Percentiles rank a stretch among this genome's conserved stretches.
Conservation (phyloP, 1,140 invertebrate species). For the Neodiprion lecontei region DNA sequence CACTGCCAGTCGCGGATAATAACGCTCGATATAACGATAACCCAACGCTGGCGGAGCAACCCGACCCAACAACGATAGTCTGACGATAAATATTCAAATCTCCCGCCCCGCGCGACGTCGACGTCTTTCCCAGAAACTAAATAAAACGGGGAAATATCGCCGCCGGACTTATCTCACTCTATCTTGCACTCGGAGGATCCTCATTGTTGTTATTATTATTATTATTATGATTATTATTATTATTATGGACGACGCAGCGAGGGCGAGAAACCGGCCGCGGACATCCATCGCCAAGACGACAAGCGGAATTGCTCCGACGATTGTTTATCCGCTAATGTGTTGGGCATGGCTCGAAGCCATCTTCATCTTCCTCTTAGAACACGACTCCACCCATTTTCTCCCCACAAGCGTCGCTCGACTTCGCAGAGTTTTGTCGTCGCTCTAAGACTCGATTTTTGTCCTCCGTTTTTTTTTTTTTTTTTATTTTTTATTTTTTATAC, state of each 20-base stretch:
- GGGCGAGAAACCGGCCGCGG: background rate
- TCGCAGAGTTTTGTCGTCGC: background rate
- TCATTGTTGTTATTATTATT: background rate
- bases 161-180: background rate
- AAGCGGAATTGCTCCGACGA: constrained; percentile 8
- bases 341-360: constrained; percentile 12
- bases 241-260: background rate
- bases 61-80: background rate
- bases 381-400: constrained; percentile 5
- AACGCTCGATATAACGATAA: background rate
- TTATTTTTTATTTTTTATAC: background rate
- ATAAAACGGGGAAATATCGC: background rate
- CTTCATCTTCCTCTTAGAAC: background rate
- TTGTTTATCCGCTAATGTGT: constrained; percentile 15
- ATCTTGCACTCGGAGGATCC: background rate
- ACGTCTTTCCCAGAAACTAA: background rate
- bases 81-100: too few species aligned
- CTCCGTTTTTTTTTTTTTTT: background rate
- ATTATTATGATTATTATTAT: background rate
- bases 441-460: background rate
- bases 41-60: background rate
- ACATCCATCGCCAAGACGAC: constrained; percentile 13
- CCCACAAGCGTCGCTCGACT: too few species aligned
- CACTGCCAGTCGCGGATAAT: background rate
- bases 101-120: background rate